Evolutionary conservation across 2,888 invertebrate genomes (phyloP).

Genomic region (Herminia tarsipennalis): DNA sequence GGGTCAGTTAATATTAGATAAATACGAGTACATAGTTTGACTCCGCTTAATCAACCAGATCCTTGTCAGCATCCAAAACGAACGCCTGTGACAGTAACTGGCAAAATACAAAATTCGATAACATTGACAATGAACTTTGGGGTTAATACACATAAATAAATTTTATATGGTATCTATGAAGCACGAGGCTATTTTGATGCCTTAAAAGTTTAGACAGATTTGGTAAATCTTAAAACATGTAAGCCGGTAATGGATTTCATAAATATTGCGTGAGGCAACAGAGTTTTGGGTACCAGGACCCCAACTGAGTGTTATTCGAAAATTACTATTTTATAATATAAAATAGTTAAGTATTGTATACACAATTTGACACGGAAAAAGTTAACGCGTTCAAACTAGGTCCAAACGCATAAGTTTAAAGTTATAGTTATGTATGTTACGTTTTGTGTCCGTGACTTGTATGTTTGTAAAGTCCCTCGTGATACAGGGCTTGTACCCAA

Average conservation of each 20-base stretch:
- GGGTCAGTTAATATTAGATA: no score
- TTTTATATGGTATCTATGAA: no score
- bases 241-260: not conserved
- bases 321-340: no score
- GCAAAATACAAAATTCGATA: conserved; percentile 3
- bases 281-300: not conserved
- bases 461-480: no score
- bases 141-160: not conserved
- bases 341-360: no score
- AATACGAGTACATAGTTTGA: conserved; percentile 1
- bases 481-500: no score
- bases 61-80: conserved; percentile 49
- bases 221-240: not conserved
- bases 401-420: no score
- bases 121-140: not conserved
- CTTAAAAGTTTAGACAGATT: not conserved
- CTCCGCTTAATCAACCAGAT: conserved; percentile 46
- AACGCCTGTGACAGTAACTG: conserved; percentile 31
- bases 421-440: no score
- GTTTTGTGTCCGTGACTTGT: no score
- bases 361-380: no score
- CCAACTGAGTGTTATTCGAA: not conserved
- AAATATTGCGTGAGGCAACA: not conserved
- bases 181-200: no score
- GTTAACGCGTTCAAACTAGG: no score